These are phyloP conservation scores for Taenaris catops DNA, from an alignment of 2,888 invertebrate species.

Conservation along the genomic window DNA sequence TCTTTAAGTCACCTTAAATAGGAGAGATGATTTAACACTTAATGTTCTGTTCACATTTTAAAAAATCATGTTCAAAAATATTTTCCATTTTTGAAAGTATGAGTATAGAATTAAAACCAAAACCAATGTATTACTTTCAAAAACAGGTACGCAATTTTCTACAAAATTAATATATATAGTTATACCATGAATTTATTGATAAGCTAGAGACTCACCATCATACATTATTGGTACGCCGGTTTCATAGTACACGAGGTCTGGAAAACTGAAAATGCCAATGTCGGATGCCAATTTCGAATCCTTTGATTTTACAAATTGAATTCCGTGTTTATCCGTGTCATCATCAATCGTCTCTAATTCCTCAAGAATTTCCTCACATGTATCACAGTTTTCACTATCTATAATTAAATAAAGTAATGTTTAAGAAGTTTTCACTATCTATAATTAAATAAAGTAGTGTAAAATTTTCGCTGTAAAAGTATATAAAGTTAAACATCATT, in stretches of 20 bases:
- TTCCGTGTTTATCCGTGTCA: conserved; percentile 94
- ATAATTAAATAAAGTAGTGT: too few relatives aligned
- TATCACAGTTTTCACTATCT: conserved; percentile 92
- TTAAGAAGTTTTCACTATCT: too few relatives aligned
- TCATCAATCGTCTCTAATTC: conserved; percentile 96
- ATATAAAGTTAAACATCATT: too few relatives aligned
- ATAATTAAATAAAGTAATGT: conserved; percentile 15
- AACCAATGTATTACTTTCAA: too few relatives aligned
- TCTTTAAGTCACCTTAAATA: conserved; percentile 94
- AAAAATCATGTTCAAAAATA: too few relatives aligned
- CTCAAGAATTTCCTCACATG: conserved; percentile 91
- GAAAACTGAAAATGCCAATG: conserved; percentile 95
- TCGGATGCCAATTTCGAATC: conserved; percentile 94
- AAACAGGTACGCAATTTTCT: too few relatives aligned
- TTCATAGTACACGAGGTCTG: conserved; percentile 95
- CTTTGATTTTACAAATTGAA: conserved; percentile 96
- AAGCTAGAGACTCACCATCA: conserved; percentile 87
- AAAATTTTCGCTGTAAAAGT: too few relatives aligned
- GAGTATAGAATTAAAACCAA: too few relatives aligned
- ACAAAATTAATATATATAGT: too few relatives aligned
- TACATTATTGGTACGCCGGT: conserved; percentile 97
- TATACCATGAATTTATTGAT: too few relatives aligned
- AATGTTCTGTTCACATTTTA: conserved; percentile 11
- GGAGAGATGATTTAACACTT: conserved; percentile 40
- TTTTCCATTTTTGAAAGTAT: too few relatives aligned